Evolutionary conservation across 2,113 vertebrate genomes (phyloP), one percentile per base, ranked within the genome.

Genomic region (Maylandia zebra): DNA sequence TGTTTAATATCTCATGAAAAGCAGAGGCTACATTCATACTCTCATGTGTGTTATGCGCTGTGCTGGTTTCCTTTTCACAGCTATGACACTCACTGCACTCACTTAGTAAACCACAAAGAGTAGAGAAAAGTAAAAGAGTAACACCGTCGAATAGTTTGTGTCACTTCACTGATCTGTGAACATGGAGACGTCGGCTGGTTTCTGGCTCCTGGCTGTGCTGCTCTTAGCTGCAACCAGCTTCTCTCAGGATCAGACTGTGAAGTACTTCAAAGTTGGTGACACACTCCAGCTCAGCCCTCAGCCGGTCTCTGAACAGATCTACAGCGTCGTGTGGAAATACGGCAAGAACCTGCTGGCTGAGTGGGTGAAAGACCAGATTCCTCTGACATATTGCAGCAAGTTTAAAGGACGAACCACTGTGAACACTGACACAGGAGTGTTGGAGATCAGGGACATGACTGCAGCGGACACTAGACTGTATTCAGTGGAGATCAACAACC

Each of bases 271-370:
- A 1, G 64, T 1, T 3, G 86, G 81, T 0, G 43, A 3, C 0
- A 2, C 0, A 1, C 14, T 92, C 1, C 10, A 0, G 0, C 2
- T 90, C 4, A 7, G 1, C 0, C 88, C 82, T 11, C 1, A 1
- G 1, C 0, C 0, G 0, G 0, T 3, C 1, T 0, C 41, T 0
- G 5, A 0, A 0, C 0, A 0, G 56, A 59, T 59, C 0, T 1
- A 1, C 66, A 14, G n/a, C 4, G 2, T 41, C 4, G 2, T 71
- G 36, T 71, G 64, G 64, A 69, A 22, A 13, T 41, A 0, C 2
- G 4, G 0, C 2, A 4, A 0, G 13, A 48, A 0, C 0, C 4
- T 92, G 6, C 0, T 84, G 4, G 86, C 36, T 1, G 88, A 93
- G 2, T 86, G 24, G 83, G 0, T 1, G 0, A 0, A 10, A 0